These are phyloP conservation scores for Cydia fagiglandana DNA, from an alignment of 1,140 invertebrate genomes.

Conservation along the genomic window DNA sequence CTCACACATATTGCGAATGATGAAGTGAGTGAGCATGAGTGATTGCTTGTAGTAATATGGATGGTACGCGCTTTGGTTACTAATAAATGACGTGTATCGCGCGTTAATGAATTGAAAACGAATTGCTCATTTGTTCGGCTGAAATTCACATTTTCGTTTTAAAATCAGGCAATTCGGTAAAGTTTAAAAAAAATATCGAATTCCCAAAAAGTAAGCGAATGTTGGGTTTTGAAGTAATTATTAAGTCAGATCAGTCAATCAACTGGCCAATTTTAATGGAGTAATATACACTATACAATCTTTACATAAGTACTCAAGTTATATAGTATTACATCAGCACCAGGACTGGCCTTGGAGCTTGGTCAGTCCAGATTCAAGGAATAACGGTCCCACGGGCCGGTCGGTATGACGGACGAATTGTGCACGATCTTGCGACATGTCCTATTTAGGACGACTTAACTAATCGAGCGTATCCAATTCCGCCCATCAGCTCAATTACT, in stretches of 20 bases:
- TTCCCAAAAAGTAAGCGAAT: background rate
- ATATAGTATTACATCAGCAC: background rate
- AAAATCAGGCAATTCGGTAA: background rate
- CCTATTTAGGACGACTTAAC: conserved; percentile 67
- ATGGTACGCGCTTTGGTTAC: background rate
- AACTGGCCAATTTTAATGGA: background rate
- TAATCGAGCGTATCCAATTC: conserved; percentile 74
- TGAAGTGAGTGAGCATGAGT: background rate
- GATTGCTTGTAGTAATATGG: background rate
- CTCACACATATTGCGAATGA: background rate
- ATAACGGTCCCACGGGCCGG: conserved; percentile 22
- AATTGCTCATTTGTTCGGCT: conserved; percentile 21
- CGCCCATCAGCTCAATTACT: conserved; percentile 70
- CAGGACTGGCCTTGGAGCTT: background rate
- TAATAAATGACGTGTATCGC: conserved; percentile 5
- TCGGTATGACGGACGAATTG: conserved; percentile 27
- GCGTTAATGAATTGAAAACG: conserved; percentile 28
- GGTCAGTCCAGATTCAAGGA: conserved; percentile 23
- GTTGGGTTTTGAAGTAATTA: background rate
- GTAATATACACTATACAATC: no score
- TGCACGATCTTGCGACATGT: conserved; percentile 49
- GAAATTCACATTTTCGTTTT: background rate
- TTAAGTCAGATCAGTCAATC: no score
- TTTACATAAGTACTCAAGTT: no score
- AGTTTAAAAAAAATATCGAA: background rate